A percentile compares a stretch with the other conserved stretches of the same genome.
These are phyloP conservation scores for Rhombomys opimus DNA, from an alignment of 2,113 vertebrate species.

Conservation along the genomic window DNA sequence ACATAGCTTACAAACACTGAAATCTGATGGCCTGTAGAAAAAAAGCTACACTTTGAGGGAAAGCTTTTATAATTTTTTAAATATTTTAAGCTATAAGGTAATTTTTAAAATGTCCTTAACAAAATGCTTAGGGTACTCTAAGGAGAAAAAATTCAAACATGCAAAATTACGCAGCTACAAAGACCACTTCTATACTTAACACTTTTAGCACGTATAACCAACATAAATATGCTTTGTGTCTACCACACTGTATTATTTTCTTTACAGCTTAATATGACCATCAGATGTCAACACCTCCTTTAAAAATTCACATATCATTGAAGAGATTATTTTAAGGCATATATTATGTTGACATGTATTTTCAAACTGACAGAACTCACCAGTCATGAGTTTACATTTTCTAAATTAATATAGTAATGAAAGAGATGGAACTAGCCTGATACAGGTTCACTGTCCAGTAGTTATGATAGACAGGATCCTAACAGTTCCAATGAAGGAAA, in stretches of 20 bases:
- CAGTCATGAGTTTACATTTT: conserved; percentile 55
- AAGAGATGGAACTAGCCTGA: conserved; percentile 60
- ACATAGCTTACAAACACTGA: neutral
- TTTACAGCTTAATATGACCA: conserved; percentile 69
- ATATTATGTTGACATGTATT: conserved; percentile 72
- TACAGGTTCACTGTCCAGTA: conserved; percentile 46
- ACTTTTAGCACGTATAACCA: conserved; percentile 48
- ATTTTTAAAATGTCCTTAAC: conserved; percentile 19
- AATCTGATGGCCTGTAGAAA: conserved; percentile 34
- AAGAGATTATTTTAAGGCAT: conserved; percentile 72
- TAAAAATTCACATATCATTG: conserved; percentile 64
- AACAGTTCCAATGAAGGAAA: conserved; percentile 40
- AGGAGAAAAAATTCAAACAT: conserved; percentile 52
- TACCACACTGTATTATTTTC: conserved; percentile 54
- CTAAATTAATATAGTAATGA: conserved; percentile 47
- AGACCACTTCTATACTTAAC: conserved; percentile 43
- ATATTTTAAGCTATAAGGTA: conserved; percentile 50
- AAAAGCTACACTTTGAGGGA: conserved; percentile 19
- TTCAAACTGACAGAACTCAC: conserved; percentile 67
- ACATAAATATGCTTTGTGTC: conserved; percentile 52
- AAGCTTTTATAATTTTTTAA: conserved; percentile 39
- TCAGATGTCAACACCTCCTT: conserved; percentile 70
- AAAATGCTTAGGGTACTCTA: conserved; percentile 39
- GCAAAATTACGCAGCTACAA: neutral
- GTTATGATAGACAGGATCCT: conserved; percentile 7